Percentiles rank a stretch among this genome's conserved stretches.
phyloP scores from a whole-genome alignment of 2,797 vertebrate genomes.

The Cryptoprocta ferox region DNA sequence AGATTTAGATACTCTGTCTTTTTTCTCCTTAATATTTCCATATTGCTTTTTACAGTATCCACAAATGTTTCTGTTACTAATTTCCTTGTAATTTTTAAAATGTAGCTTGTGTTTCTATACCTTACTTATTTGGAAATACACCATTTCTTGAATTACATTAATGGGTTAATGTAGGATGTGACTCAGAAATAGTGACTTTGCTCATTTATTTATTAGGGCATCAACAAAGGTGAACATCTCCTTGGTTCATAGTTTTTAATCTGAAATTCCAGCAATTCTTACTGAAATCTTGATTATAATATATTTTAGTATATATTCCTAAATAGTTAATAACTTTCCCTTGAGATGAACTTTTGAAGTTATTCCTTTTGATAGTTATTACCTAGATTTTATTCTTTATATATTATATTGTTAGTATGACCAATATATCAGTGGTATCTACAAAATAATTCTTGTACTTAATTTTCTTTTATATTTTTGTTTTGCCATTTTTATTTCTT shows the following conservation, averaged over 20 bases:
- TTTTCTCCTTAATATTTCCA: constrained; percentile 56
- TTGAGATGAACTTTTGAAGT: constrained; percentile 60
- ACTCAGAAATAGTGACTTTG: constrained; percentile 41
- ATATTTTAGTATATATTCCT: constrained; percentile 55
- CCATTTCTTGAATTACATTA: constrained; percentile 52
- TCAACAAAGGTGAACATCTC: constrained; percentile 28
- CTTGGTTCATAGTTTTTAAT: constrained; percentile 58
- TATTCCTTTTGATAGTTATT: constrained; percentile 72
- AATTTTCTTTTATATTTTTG: constrained; percentile 81
- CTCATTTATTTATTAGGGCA: constrained; percentile 45
- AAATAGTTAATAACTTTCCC: constrained; percentile 70
- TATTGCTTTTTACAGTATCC: constrained; percentile 51
- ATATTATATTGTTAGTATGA: constrained; percentile 68
- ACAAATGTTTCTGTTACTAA: constrained; percentile 65
- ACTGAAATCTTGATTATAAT: constrained; percentile 57
- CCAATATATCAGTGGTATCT: constrained; percentile 75
- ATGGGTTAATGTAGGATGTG: neutral
- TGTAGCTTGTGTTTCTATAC: constrained; percentile 15
- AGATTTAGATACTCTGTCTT: constrained; percentile 63
- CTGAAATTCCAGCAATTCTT: constrained; percentile 60
- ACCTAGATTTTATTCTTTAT: constrained; percentile 70
- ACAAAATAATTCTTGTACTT: constrained; percentile 75
- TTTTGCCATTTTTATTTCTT: constrained; percentile 82
- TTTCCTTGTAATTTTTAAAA: constrained; percentile 60
- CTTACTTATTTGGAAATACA: constrained; percentile 57